Evolutionary conservation across 2,113 vertebrate genomes (phyloP).

Genomic region (Microcebus tavaratra): DNA sequence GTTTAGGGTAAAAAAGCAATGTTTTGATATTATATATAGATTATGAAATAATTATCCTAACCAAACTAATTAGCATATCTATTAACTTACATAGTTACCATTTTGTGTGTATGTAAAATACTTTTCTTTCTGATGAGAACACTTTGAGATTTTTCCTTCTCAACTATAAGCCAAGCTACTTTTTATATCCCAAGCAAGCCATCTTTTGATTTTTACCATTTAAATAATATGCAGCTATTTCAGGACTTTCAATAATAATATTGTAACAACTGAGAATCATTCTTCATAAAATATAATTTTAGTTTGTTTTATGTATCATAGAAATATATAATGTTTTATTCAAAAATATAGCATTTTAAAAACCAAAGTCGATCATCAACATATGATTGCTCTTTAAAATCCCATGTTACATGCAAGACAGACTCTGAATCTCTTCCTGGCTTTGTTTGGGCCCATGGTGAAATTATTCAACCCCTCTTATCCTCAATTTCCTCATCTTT

Average conservation of each 20-base stretch:
- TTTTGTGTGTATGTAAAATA: conserved; percentile 68
- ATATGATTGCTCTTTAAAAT: not conserved
- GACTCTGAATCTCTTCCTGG: not conserved
- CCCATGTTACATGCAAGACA: not conserved
- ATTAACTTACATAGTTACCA: not conserved
- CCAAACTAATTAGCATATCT: not conserved
- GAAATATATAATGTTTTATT: not conserved
- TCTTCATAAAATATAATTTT: conserved; percentile 32
- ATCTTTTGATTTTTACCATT: conserved; percentile 24
- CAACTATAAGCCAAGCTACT: not conserved
- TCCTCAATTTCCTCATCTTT: not conserved
- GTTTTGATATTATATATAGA: not conserved
- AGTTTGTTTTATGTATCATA: not conserved
- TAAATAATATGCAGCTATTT: not conserved
- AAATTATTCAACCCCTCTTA: not conserved
- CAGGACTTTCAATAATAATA: not conserved
- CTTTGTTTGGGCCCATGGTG: not conserved
- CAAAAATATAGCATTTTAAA: not conserved
- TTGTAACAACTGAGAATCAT: not conserved
- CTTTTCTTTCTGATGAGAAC: not conserved
- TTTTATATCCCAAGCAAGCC: not conserved
- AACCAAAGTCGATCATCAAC: not conserved
- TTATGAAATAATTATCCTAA: not conserved
- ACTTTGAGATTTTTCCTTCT: conserved; percentile 10
- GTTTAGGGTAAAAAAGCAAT: not conserved